A percentile compares a stretch with the other conserved stretches of the same genome.
Evolutionary conservation across 1,140 invertebrate species (phyloP).

Genomic region (Theocolax elegans): DNA sequence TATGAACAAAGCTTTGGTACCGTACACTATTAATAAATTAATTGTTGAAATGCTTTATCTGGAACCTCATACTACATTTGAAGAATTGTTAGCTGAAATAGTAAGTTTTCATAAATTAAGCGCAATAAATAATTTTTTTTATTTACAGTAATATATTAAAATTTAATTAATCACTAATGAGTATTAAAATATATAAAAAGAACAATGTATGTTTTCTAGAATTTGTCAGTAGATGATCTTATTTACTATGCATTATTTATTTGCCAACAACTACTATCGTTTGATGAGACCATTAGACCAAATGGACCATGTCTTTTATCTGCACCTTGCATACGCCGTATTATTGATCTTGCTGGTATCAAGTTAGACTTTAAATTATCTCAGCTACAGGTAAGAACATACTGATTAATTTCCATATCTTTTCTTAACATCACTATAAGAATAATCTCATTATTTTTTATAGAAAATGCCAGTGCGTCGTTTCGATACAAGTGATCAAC

Average conservation of each 20-base stretch:
- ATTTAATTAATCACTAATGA: no score
- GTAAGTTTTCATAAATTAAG: no score
- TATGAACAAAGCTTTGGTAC: conserved; percentile 79
- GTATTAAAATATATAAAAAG: conserved; percentile 46
- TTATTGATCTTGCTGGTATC: conserved; percentile 85
- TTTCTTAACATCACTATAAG: no score
- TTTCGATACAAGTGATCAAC: no score
- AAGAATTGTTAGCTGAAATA: conserved; percentile 80
- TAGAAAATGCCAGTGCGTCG: no score
- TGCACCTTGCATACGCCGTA: conserved; percentile 79
- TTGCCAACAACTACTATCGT: conserved; percentile 83
- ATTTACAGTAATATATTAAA: no score
- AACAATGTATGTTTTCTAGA: neutral
- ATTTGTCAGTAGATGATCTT: conserved; percentile 78
- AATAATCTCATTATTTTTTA: no score
- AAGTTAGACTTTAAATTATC: no score
- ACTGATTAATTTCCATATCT: no score
- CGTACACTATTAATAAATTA: conserved; percentile 83
- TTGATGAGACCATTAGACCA: conserved; percentile 74
- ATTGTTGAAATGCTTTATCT: conserved; percentile 83
- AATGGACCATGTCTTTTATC: conserved; percentile 76
- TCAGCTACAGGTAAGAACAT: no score
- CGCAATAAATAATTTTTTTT: no score
- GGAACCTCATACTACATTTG: conserved; percentile 79
- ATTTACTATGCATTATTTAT: conserved; percentile 85